Base-by-base conservation (phyloP, 1,140 invertebrate species). In the Hypsibius dujardini region DNA sequence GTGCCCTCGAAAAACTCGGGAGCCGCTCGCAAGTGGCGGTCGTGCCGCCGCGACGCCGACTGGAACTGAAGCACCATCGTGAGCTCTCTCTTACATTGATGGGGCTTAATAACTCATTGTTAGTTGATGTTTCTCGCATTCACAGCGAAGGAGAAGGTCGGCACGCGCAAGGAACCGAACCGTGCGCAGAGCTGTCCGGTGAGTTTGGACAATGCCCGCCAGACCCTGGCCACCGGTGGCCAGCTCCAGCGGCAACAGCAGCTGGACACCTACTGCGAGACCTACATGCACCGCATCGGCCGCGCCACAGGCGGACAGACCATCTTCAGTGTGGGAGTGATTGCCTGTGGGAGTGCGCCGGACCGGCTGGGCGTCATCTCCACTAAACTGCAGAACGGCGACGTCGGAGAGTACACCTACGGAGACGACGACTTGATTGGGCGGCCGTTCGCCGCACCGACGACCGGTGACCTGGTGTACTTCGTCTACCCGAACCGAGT, bases 261-360 rank as follows among this genome's bases (percentile, higher is more conserved):
- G 45, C 62, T 67, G 62, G 62, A 67, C 62, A 67, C 7, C 42
- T 67, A 67, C 62, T 67, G 62, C 62, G 62, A 67, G 45, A 67
- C 62, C 42, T 67, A 67, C 62, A 3, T 67, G 62, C 62, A 67
- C 42, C 62, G 62, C 42, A 67, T 67, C 42, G 62, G 62, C 3
- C 62, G 62, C 3, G 62, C 62, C 42, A 42, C 7, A 3, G 62
- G 45, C 42, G 62, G 62, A 3, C 62, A 67, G 7, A 67, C 62
- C 7, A 67, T 67, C 7, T 67, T 67, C 42, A 67, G 62, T 42
- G 62, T 67, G 3, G 62, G 62, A 14, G 62, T 67, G 12, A 42
- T 67, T 67, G 62, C 42, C 3, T 3, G 3, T 12, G 12, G 12
- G 3, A 14, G 62, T 42, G 7, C 62, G 7, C 12, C 62, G 3